Percentiles rank a stretch among this genome's conserved stretches.
Evolutionary conservation across 2,113 vertebrate species (phyloP).

Genomic region (Mandrillus leucophaeus): DNA sequence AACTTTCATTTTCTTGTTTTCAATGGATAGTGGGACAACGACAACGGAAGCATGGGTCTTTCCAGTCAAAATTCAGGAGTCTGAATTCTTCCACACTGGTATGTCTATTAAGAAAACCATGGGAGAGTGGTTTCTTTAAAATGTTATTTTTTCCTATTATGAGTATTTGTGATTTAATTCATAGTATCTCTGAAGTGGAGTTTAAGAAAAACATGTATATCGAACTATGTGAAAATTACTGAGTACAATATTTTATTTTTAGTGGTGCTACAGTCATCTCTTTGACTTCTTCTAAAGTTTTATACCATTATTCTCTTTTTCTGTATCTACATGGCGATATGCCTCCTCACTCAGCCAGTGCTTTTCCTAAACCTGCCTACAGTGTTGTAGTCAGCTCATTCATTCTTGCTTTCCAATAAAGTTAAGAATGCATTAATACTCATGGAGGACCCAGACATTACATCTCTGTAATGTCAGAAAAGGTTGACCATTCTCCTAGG

Average conservation of each 20-base stretch:
- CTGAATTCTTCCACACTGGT: not conserved
- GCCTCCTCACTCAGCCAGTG: not conserved
- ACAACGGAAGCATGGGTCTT: not conserved
- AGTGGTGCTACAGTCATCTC: not conserved
- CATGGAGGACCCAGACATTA: not conserved
- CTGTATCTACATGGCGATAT: not conserved
- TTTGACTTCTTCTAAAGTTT: not conserved
- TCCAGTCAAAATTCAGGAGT: not conserved
- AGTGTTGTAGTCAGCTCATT: not conserved
- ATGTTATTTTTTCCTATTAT: not conserved
- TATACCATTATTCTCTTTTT: not conserved
- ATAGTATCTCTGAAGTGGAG: not conserved
- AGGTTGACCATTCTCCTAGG: not conserved
- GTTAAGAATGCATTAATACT: not conserved
- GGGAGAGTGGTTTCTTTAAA: not conserved
- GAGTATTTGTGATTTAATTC: not conserved
- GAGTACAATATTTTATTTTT: not conserved
- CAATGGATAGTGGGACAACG: fast-evolving
- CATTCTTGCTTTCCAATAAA: not conserved
- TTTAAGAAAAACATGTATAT: not conserved
- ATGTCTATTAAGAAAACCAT: not conserved
- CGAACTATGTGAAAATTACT: not conserved
- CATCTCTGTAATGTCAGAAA: not conserved
- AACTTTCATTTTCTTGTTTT: no score
- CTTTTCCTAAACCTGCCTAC: not conserved